Conservation (phyloP, 2,797 vertebrate species). For the Sebastes kiyomatsui region DNA sequence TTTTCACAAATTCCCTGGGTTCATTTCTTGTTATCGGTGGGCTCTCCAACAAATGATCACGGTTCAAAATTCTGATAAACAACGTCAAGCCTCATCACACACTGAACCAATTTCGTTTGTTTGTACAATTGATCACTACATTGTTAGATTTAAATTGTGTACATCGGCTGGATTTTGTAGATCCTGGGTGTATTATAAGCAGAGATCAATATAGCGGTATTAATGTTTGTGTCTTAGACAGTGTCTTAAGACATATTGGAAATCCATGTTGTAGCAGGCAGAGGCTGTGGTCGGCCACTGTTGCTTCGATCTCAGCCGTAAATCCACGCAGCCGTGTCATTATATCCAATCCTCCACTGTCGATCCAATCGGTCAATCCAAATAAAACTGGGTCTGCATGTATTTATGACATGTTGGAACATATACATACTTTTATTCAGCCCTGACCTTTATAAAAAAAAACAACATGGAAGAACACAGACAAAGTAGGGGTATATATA, state of each 20-base stretch:
- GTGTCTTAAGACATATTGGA: slow-evolving; percentile 75
- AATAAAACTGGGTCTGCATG: slow-evolving; percentile 55
- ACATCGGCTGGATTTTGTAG: slow-evolving; percentile 33
- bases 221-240: slow-evolving; percentile 62
- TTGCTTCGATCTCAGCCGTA: slow-evolving; percentile 53
- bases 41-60: background rate
- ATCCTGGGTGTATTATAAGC: slow-evolving; percentile 51
- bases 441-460: background rate
- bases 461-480: slow-evolving; percentile 55
- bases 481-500: slow-evolving; percentile 50
- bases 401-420: slow-evolving; percentile 7
- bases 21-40: background rate
- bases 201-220: slow-evolving; percentile 57
- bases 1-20: background rate
- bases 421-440: slow-evolving; percentile 8
- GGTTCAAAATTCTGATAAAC: slow-evolving; percentile 4
- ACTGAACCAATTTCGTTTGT: slow-evolving; percentile 29
- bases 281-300: slow-evolving; percentile 35
- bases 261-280: slow-evolving; percentile 74
- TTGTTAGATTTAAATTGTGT: slow-evolving; percentile 49
- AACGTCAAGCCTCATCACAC: slow-evolving; percentile 9
- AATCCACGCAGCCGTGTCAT: slow-evolving; percentile 40
- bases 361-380: slow-evolving; percentile 47
- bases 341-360: slow-evolving; percentile 52
- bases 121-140: slow-evolving; percentile 43